phyloP scores from a whole-genome alignment of 2,888 invertebrate species.

The Crematogaster levior region DNA sequence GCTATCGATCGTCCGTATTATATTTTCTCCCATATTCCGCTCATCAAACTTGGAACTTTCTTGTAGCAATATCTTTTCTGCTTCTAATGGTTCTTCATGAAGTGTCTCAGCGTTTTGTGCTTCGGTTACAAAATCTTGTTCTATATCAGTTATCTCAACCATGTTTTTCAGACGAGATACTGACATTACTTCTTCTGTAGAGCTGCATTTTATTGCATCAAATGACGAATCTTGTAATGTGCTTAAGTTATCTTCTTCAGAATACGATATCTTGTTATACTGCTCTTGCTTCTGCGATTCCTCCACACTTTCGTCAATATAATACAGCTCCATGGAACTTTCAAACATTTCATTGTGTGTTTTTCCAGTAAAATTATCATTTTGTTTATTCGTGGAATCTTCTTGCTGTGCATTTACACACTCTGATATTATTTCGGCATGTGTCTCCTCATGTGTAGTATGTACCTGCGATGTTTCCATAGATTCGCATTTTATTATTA shows the following conservation, averaged over 20 bases:
- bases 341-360: background rate
- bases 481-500: background rate
- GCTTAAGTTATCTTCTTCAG: background rate
- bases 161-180: background rate
- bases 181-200: background rate
- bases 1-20: background rate
- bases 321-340: background rate
- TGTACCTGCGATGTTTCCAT: background rate
- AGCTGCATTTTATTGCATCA: background rate
- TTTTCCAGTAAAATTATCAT: background rate
- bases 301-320: background rate
- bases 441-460: background rate
- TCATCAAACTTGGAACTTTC: background rate
- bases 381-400: background rate
- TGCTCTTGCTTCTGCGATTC: background rate
- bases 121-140: background rate
- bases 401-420: background rate
- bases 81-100: background rate
- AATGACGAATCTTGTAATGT: background rate
- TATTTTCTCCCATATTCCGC: background rate
- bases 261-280: background rate
- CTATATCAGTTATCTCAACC: background rate
- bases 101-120: background rate
- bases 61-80: background rate
- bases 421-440: background rate